Conservation (phyloP, 1,140 invertebrate species). For the Palaemon carinicauda region DNA sequence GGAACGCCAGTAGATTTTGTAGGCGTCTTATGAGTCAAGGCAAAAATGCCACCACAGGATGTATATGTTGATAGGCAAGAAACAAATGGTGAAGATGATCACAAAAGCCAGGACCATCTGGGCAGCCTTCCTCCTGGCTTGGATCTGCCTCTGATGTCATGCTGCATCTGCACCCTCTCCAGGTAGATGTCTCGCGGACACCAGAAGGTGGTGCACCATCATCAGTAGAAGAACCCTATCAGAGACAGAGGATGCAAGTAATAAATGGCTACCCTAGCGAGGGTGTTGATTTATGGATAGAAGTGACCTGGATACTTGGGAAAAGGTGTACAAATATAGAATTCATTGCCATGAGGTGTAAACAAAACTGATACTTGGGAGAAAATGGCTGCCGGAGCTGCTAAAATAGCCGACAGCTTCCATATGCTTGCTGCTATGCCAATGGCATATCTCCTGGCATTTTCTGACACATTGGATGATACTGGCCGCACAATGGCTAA, state of each 20-base stretch:
- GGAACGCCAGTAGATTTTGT: slow-evolving; percentile 86
- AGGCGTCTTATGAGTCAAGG: slow-evolving; percentile 75
- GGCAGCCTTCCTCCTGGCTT: too few species aligned
- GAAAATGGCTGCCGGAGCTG: too few species aligned
- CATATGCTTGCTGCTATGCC: slow-evolving; percentile 72
- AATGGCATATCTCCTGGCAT: slow-evolving; percentile 28
- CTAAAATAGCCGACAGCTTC: slow-evolving; percentile 77
- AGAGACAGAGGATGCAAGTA: too few species aligned
- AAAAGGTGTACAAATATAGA: slow-evolving; percentile 63
- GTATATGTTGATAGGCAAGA: slow-evolving; percentile 84
- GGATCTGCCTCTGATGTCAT: too few species aligned
- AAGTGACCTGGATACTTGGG: slow-evolving; percentile 60
- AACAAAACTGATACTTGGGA: too few species aligned
- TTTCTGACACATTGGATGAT: slow-evolving; percentile 30
- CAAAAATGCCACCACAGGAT: slow-evolving; percentile 89
- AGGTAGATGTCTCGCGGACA: too few species aligned
- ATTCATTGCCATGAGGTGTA: too few species aligned
- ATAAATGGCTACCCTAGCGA: slow-evolving; percentile 73
- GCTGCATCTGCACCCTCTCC: too few species aligned
- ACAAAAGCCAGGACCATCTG: too few species aligned
- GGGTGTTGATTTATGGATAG: slow-evolving; percentile 71
- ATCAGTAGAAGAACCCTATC: too few species aligned
- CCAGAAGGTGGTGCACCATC: too few species aligned
- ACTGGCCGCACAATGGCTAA: slow-evolving; percentile 76
- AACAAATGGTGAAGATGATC: slow-evolving; percentile 88